phyloP scores from a whole-genome alignment of 2,113 vertebrate genomes.

The Dunckerocampus dactyliophorus region DNA sequence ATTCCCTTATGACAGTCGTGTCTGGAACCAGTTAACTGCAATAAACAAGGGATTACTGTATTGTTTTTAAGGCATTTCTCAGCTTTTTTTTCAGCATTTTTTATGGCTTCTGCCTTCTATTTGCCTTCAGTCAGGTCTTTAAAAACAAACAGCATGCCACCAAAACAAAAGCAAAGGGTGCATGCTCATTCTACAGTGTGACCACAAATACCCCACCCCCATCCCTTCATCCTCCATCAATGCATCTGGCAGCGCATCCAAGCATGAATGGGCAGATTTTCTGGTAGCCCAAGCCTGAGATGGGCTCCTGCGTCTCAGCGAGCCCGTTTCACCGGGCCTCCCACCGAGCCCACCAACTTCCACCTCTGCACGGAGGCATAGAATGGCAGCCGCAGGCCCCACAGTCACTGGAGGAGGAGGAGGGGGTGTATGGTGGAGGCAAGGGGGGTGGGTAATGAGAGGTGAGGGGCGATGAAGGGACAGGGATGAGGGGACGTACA shows the following conservation, averaged over 20 bases:
- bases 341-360: slow-evolving; percentile 73
- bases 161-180: slow-evolving; percentile 48
- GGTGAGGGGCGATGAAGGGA: slow-evolving; percentile 10
- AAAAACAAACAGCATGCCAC: slow-evolving; percentile 2
- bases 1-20: too few relatives aligned
- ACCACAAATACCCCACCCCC: slow-evolving; percentile 26
- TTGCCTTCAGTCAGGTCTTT: neutral
- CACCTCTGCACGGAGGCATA: slow-evolving; percentile 70
- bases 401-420: slow-evolving; percentile 39
- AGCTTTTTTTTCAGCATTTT: neutral
- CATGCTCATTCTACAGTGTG: slow-evolving; percentile 36
- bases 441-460: slow-evolving; percentile 3
- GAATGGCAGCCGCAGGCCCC: slow-evolving; percentile 68
- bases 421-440: slow-evolving; percentile 18
- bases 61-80: neutral
- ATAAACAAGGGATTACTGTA: neutral
- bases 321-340: slow-evolving; percentile 78
- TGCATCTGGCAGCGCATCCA: slow-evolving; percentile 70
- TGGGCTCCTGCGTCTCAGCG: slow-evolving; percentile 78
- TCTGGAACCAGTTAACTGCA: too few relatives aligned
- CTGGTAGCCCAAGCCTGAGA: slow-evolving; percentile 88
- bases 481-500: slow-evolving; percentile 29
- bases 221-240: slow-evolving; percentile 63
- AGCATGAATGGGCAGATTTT: slow-evolving; percentile 94
- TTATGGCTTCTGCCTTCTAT: neutral